Evolutionary conservation across 2,888 invertebrate genomes (phyloP).

Genomic region (Mythimna impura): DNA sequence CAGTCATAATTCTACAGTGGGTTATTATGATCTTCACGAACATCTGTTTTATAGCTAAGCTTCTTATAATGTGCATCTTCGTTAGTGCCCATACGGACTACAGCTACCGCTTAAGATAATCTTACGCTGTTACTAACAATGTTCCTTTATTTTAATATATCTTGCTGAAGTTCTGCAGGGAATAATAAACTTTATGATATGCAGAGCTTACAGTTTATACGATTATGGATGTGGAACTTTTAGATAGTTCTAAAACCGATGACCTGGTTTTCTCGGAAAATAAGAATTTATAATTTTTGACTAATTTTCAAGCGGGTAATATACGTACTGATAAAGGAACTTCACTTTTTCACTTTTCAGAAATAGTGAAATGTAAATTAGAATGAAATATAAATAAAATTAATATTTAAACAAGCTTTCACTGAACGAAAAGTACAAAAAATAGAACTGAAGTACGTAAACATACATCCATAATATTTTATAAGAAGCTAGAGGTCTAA

Average conservation of each 20-base stretch:
- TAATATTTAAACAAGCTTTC: too few relatives aligned
- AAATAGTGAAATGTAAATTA: neutral
- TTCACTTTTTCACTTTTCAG: neutral
- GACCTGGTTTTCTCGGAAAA: neutral
- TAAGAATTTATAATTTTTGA: neutral
- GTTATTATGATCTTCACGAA: slow-evolving; percentile 46
- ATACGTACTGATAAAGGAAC: neutral
- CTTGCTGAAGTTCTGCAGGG: slow-evolving; percentile 1
- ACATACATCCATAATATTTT: too few relatives aligned
- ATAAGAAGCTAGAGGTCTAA: too few relatives aligned
- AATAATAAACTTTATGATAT: slow-evolving; percentile 17
- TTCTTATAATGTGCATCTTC: slow-evolving; percentile 39
- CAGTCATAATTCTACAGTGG: slow-evolving; percentile 18
- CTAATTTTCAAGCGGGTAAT: neutral
- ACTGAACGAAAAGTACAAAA: too few relatives aligned
- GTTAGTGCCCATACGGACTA: slow-evolving; percentile 27
- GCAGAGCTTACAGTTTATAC: neutral
- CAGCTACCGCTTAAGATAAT: slow-evolving; percentile 31
- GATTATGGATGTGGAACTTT: slow-evolving; percentile 2
- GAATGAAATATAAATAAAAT: too few relatives aligned
- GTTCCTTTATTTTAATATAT: slow-evolving; percentile 17
- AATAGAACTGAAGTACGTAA: too few relatives aligned
- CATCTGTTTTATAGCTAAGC: slow-evolving; percentile 40
- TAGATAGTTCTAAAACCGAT: neutral
- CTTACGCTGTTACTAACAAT: slow-evolving; percentile 26